Conservation (phyloP, 2,113 vertebrate genomes). For the Oreochromis tanganicae region DNA sequence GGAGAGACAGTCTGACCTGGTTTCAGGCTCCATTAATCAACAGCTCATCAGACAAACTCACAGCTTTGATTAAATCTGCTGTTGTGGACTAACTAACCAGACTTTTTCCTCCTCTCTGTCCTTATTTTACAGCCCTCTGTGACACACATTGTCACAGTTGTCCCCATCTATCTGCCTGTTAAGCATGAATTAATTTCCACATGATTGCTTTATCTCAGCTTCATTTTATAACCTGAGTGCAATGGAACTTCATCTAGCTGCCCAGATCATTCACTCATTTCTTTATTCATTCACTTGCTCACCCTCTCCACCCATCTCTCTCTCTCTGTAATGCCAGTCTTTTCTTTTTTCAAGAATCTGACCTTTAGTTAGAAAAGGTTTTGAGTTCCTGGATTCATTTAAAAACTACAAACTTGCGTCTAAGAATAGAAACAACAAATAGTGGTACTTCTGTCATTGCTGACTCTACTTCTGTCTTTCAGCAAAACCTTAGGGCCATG, state of each 20-base stretch:
- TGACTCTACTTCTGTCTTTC: background rate
- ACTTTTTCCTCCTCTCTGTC: background rate
- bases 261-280: background rate
- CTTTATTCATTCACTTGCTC: background rate
- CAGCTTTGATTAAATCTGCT: constrained; percentile 58
- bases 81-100: constrained; percentile 12
- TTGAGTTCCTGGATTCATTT: background rate
- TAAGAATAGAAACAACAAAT: background rate
- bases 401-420: background rate
- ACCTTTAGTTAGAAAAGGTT: background rate
- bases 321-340: background rate
- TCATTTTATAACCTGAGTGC: background rate
- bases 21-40: constrained; percentile 61
- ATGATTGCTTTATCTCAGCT: background rate
- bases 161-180: background rate
- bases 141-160: background rate
- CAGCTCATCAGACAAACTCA: constrained; percentile 42
- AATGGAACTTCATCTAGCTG: background rate
- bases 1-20: constrained; percentile 47
- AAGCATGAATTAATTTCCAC: background rate
- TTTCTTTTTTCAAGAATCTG: background rate
- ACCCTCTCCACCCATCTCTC: background rate
- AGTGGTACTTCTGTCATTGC: background rate
- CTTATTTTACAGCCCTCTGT: background rate
- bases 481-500: background rate